Conservation (phyloP, 2,888 invertebrate species). For the Coenonympha arcania region DNA sequence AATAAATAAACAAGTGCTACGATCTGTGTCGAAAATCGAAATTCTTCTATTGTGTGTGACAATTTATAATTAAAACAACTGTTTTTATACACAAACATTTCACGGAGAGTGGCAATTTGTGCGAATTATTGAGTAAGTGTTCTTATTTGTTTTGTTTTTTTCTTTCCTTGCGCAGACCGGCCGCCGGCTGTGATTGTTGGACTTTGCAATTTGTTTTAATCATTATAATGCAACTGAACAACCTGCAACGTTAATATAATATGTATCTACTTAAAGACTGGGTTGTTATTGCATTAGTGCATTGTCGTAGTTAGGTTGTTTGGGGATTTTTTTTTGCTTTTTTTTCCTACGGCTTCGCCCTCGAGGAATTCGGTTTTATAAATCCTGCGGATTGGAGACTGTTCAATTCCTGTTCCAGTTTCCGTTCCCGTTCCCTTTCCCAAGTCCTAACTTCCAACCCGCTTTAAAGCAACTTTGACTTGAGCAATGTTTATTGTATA, state of each 20-base stretch:
- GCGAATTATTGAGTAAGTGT: constrained; percentile 62
- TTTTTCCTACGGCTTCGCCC: too few relatives aligned
- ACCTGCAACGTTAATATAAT: constrained; percentile 17
- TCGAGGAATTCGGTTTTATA: too few relatives aligned
- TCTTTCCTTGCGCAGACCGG: constrained; percentile 43
- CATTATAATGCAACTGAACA: constrained; percentile 37
- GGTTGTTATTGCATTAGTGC: constrained; percentile 17
- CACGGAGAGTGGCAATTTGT: constrained; percentile 41
- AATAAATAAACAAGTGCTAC: constrained; percentile 66
- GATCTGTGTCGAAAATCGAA: constrained; percentile 42
- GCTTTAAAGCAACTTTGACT: too few relatives aligned
- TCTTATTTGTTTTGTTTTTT: constrained; percentile 40
- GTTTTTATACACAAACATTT: constrained; percentile 6
- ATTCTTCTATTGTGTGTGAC: constrained; percentile 32
- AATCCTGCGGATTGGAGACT: too few relatives aligned
- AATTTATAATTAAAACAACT: constrained; percentile 7
- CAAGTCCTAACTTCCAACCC: too few relatives aligned
- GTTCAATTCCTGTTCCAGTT: too few relatives aligned
- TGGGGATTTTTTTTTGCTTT: too few relatives aligned
- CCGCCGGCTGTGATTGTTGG: constrained; percentile 51
- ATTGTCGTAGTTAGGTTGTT: too few relatives aligned
- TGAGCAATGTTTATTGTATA: too few relatives aligned
- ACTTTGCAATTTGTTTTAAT: constrained; percentile 4
- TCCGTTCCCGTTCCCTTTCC: too few relatives aligned
- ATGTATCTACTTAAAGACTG: too few relatives aligned